Evolutionary conservation across 2,113 vertebrate species (phyloP), one percentile per base, ranked within the genome.

Genomic region (Gambusia holbrooki): DNA sequence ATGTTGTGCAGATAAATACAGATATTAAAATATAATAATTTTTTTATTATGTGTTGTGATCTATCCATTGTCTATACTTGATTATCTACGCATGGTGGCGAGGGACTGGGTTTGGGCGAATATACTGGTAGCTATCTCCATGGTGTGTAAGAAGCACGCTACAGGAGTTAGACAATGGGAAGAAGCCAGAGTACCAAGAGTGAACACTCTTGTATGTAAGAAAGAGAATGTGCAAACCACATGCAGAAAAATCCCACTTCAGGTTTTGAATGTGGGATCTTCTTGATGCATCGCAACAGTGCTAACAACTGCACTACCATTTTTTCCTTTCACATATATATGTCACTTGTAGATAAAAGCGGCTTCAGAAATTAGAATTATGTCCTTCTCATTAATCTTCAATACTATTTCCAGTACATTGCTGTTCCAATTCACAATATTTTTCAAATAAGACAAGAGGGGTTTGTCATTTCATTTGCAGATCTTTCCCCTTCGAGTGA

Each of bases 401-500:
- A 63, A 74, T 77, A 42, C 66, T 67, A 80, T 73, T 28, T 87
- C 40, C 58, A 42, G 62, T 32, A 9, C 32, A 42, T 25, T 72
- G 69, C 73, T 48, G 61, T 67, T 68, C 27, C 69, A 48, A 40
- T 84, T 76, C 67, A 30, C 51, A 71, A 69, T 48, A 13, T 58
- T 75, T 68, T 64, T 74, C 72, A 77, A 77, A 77, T 68, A 74
- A 63, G 62, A 66, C 5, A 32, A 42, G 40, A 37, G 48, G 73
- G 45, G 14, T 35, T 69, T 77, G 67, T 79, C 77, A 73, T 66
- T 71, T 85, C 42, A 68, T 62, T 35, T 83, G 76, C 80, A 80
- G 73, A 72, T 81, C 66, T 42, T 71, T 85, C 76, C 12, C 73
- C 81, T 90, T 83, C 66, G 63, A 78, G 71, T 62, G 42, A 86